Evolutionary conservation across 1,140 invertebrate species (phyloP).

Genomic region (Bombus confusus): DNA sequence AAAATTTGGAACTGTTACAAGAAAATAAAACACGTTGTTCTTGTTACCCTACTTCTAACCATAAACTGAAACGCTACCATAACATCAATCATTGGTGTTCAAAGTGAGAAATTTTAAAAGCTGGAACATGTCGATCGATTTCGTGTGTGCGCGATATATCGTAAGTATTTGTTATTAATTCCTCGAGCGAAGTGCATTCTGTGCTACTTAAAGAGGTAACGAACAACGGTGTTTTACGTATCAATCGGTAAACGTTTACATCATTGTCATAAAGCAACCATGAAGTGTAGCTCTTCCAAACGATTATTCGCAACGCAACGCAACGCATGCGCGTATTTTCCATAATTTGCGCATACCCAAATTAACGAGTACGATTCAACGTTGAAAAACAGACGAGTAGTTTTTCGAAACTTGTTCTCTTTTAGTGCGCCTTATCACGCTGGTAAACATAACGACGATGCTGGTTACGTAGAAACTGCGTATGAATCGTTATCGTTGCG

Average conservation of each 20-base stretch:
- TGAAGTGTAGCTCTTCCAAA: background rate
- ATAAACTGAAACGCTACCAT: too few relatives aligned
- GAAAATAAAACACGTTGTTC: background rate
- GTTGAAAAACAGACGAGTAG: background rate
- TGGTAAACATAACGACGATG: background rate
- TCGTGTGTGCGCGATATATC: background rate
- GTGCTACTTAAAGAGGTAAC: background rate
- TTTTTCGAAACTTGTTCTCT: background rate
- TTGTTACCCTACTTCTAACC: too few relatives aligned
- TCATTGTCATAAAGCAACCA: background rate
- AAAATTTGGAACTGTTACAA: background rate
- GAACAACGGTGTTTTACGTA: background rate
- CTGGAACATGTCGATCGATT: background rate
- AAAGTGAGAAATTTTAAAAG: background rate
- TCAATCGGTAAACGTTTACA: constrained; percentile 11
- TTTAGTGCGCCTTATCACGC: background rate
- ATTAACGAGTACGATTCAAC: background rate
- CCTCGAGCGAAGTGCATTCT: background rate
- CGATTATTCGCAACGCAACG: background rate
- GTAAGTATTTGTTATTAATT: background rate
- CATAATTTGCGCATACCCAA: background rate
- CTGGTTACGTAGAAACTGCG: background rate
- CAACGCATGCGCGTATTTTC: background rate
- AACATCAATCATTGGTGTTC: background rate
- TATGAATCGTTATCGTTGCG: background rate